Conservation (phyloP, 2,797 vertebrate species). For the Antennarius maculatus region DNA sequence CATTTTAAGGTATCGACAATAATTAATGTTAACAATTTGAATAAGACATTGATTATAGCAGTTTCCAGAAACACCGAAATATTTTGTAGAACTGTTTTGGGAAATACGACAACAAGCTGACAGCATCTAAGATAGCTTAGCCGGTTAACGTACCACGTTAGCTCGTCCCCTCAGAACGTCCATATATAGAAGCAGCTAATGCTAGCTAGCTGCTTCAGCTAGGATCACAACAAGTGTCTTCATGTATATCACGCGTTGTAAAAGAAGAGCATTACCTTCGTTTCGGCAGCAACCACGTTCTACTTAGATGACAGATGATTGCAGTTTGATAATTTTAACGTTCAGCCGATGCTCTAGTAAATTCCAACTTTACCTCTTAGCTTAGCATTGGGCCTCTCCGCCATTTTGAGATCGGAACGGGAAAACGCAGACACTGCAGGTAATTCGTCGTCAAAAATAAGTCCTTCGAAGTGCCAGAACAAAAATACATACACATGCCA, state of each 20-base stretch:
- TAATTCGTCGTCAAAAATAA: slow-evolving; percentile 81
- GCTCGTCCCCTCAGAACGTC: slow-evolving; percentile 59
- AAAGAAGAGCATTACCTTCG: neutral
- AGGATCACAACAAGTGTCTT: slow-evolving; percentile 57
- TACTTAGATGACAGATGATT: fast-evolving
- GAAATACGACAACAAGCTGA: slow-evolving; percentile 50
- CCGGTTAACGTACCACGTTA: slow-evolving; percentile 60
- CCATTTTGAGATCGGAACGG: slow-evolving; percentile 92
- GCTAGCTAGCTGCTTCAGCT: slow-evolving; percentile 45
- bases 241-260: neutral
- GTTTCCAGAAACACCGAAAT: neutral
- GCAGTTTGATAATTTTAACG: fast-evolving
- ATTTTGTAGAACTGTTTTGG: slow-evolving; percentile 2
- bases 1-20: fast-evolving
- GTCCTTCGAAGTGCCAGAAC: slow-evolving; percentile 60
- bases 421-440: slow-evolving; percentile 81
- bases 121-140: slow-evolving; percentile 50
- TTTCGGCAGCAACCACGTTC: neutral
- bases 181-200: slow-evolving; percentile 67
- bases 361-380: slow-evolving; percentile 67
- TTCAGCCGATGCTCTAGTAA: slow-evolving; percentile 10
- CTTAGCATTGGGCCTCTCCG: slow-evolving; percentile 88
- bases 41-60: fast-evolving
- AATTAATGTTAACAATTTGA: neutral
- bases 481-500: neutral